Conservation (phyloP, 2,797 vertebrate genomes). For the Pitangus sulphuratus region DNA sequence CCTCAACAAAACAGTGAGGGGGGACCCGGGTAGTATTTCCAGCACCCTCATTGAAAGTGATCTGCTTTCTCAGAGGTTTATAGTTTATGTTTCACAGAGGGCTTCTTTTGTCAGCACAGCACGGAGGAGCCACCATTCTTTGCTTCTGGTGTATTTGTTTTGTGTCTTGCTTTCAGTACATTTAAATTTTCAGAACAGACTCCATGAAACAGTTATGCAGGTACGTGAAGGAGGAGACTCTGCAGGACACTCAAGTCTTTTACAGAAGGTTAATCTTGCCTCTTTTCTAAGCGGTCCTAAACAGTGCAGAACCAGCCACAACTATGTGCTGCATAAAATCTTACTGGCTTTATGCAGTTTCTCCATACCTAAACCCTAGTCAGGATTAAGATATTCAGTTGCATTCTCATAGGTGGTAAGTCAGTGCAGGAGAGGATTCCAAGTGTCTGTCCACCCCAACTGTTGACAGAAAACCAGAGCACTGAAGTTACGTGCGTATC, state of each 20-base stretch:
- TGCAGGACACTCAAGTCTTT: not conserved
- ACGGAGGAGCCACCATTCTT: accelerated
- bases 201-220: not conserved
- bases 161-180: not conserved
- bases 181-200: not conserved
- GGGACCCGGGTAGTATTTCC: not conserved
- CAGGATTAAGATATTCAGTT: not conserved
- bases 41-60: not conserved
- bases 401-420: not conserved
- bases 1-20: not conserved
- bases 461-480: not conserved
- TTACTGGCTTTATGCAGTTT: not conserved
- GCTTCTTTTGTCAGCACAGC: not conserved
- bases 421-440: not conserved
- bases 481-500: accelerated
- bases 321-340: not conserved
- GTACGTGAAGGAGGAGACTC: not conserved
- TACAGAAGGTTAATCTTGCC: not conserved
- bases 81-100: not conserved
- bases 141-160: not conserved
- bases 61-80: not conserved
- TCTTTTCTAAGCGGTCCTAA: not conserved
- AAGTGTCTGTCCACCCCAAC: not conserved
- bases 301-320: not conserved
- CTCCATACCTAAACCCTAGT: not conserved